Evolutionary conservation across 2,888 invertebrate species (phyloP).

Genomic region (Pharmacophagus antenor): DNA sequence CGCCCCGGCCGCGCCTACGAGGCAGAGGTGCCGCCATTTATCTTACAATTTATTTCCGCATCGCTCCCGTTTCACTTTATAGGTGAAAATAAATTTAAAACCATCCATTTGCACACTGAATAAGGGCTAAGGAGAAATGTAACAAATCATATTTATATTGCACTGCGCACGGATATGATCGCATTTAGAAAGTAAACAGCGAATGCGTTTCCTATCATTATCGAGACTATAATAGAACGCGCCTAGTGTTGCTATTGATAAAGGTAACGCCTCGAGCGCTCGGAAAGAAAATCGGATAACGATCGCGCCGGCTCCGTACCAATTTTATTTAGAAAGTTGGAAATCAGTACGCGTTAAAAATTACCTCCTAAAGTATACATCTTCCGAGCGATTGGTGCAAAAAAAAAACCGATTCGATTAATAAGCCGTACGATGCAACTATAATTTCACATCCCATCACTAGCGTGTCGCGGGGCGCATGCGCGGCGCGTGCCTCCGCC

Average conservation of each 20-base stretch:
- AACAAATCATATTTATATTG: slow-evolving; percentile 50
- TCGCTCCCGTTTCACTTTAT: slow-evolving; percentile 61
- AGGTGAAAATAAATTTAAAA: slow-evolving; percentile 59
- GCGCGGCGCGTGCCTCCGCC: slow-evolving; percentile 74
- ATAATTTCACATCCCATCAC: slow-evolving; percentile 78
- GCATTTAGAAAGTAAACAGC: slow-evolving; percentile 43
- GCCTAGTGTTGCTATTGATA: too few relatives aligned
- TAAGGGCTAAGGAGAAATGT: slow-evolving; percentile 56
- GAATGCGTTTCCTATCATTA: slow-evolving; percentile 33
- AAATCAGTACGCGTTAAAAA: slow-evolving; percentile 35
- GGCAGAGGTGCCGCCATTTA: slow-evolving; percentile 53
- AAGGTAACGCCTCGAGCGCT: slow-evolving; percentile 19
- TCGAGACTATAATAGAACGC: slow-evolving; percentile 24
- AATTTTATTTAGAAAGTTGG: slow-evolving; percentile 54
- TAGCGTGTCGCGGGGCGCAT: slow-evolving; percentile 64
- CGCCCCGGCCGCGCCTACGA: slow-evolving; percentile 32
- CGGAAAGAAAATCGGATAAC: slow-evolving; percentile 26
- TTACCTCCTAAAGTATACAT: slow-evolving; percentile 41
- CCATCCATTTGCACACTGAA: slow-evolving; percentile 51
- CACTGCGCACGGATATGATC: slow-evolving; percentile 41
- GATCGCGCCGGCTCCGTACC: slow-evolving; percentile 22
- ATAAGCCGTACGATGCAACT: slow-evolving; percentile 57
- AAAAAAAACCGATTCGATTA: slow-evolving; percentile 66
- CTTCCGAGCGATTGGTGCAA: slow-evolving; percentile 59
- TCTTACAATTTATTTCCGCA: slow-evolving; percentile 63